Evolutionary conservation across 1,140 invertebrate species (phyloP).

Genomic region (Eriocheir sinensis): DNA sequence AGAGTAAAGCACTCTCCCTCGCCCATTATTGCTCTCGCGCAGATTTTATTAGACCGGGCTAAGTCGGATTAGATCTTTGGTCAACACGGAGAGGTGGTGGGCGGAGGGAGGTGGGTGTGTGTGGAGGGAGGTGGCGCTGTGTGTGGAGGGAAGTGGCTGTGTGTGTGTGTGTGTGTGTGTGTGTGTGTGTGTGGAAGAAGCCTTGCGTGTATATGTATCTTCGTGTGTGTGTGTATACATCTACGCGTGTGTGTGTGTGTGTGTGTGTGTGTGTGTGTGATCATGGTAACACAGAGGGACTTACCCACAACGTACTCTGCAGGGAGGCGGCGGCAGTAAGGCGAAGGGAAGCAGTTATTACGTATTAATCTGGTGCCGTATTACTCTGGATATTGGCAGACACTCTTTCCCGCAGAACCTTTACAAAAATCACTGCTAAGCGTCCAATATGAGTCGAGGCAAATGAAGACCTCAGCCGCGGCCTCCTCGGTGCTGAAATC

Average conservation of each 20-base stretch:
- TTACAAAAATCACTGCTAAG: too few species aligned
- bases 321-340: too few species aligned
- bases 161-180: conserved; percentile 58
- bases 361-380: too few species aligned
- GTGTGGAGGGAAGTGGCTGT: neutral
- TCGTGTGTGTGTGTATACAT: neutral
- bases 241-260: neutral
- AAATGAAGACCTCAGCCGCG: too few species aligned
- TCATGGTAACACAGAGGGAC: neutral
- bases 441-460: too few species aligned
- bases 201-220: neutral
- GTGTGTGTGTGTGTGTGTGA: conserved; percentile 51
- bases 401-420: too few species aligned
- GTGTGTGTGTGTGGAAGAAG: conserved; percentile 33
- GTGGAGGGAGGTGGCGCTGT: conserved; percentile 29
- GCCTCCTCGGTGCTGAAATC: too few species aligned
- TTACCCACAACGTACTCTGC: too few species aligned
- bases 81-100: conserved; percentile 62
- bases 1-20: conserved; percentile 59
- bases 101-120: neutral
- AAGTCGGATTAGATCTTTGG: conserved; percentile 65
- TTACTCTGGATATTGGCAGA: too few species aligned
- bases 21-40: conserved; percentile 65
- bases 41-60: conserved; percentile 72
- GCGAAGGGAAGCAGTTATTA: too few species aligned